Base-by-base conservation (phyloP, 1,140 invertebrate species). In the Arion vulgaris region DNA sequence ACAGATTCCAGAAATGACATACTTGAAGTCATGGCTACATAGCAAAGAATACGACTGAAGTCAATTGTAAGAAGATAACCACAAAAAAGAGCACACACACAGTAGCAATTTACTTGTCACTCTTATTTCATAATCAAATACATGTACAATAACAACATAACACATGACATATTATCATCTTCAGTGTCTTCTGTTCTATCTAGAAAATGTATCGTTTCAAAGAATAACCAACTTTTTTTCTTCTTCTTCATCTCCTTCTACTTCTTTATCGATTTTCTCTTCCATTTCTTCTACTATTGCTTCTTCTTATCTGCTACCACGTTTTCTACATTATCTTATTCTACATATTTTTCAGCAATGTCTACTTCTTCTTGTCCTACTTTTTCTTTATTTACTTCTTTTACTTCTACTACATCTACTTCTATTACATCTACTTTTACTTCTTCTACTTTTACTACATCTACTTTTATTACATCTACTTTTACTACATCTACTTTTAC, bases 261-360 rank as follows among this genome's bases (percentile, higher is more conserved):
- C 26, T 36, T 11, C 17, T 36, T 4, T 28, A 23, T 23, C 68
- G 15, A 32, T 28, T 71, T 23, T 28, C 34, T 23, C 68, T 71
- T 4, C 68, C 34, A 71, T 28, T 17, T 4, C 68, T 71, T 23
- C 68, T 71, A 71, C 68, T 71, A 62, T 51, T 79, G 68, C 76
- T 79, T 66, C 76, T 79, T 66, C 76, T 79, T 32, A 51, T 79
- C 76, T 79, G 68, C 76, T 79, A 79, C 76, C 68, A 79, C 76
- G 66, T 66, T 51, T 79, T 66, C 76, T 79, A 79, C 76, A 66
- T 66, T 41, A 66, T 66, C 76, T 78, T 66, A 9, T 39, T 23
- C 68, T 71, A 71, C 68, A 23, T 23, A 13, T 71, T 23, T 28
- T 71, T 23, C 68, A 23, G 34, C 32, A 23, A 71, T 13, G 15